A percentile compares a stretch with the other conserved stretches of the same genome.
Conservation (phyloP, 2,888 invertebrate genomes). For the Ceraclea dissimilis region DNA sequence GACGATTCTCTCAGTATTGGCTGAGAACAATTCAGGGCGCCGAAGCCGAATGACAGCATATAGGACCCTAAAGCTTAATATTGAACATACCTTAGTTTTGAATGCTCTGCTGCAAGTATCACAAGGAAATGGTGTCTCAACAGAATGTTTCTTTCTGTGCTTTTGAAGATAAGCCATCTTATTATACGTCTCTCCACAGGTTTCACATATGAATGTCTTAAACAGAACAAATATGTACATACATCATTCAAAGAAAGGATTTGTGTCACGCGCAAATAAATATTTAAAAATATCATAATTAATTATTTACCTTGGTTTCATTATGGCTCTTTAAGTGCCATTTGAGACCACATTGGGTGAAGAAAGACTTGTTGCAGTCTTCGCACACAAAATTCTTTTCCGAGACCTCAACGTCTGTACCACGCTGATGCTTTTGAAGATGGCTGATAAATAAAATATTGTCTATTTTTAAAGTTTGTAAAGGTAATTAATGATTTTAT, state of each 20-base stretch:
- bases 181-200: slow-evolving; percentile 50
- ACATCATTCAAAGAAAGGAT: too few species aligned
- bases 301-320: slow-evolving; percentile 41
- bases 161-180: slow-evolving; percentile 51
- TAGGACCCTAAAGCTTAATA: too few species aligned
- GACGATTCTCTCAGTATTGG: too few species aligned
- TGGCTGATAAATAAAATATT: slow-evolving; percentile 32
- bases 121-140: slow-evolving; percentile 51
- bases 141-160: slow-evolving; percentile 53
- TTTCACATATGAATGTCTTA: slow-evolving; percentile 48
- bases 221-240: slow-evolving; percentile 19
- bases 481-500: too few species aligned
- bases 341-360: slow-evolving; percentile 47
- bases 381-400: slow-evolving; percentile 37
- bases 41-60: too few species aligned
- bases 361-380: slow-evolving; percentile 51
- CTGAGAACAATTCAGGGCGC: too few species aligned
- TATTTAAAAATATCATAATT: too few species aligned
- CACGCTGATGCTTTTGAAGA: slow-evolving; percentile 42
- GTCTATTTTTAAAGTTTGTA: too few species aligned
- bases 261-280: too few species aligned
- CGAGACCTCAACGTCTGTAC: slow-evolving; percentile 34
- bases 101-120: slow-evolving; percentile 48
- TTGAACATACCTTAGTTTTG: slow-evolving; percentile 46
- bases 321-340: slow-evolving; percentile 51